Evolutionary conservation across 1,140 invertebrate genomes (phyloP).

Genomic region (Drosophila triauraria): DNA sequence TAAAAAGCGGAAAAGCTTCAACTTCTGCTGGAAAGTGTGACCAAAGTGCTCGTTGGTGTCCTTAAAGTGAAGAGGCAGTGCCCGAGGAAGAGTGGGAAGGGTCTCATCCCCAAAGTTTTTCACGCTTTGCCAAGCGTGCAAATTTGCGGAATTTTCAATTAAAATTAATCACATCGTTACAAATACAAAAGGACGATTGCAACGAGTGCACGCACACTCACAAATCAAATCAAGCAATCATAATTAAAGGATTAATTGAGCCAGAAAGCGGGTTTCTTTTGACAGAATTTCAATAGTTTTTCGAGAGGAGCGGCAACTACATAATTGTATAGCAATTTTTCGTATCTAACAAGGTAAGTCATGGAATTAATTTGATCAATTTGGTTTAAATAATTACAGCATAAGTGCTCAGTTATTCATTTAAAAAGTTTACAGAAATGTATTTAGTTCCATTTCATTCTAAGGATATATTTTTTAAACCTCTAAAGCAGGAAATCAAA

Average conservation of each 20-base stretch:
- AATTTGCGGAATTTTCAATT: constrained; percentile 58
- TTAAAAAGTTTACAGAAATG: background rate
- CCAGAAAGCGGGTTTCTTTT: constrained; percentile 1
- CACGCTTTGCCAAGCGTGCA: constrained; percentile 26
- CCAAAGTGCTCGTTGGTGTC: constrained; percentile 46
- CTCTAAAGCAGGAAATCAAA: no score
- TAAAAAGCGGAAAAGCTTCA: constrained; percentile 20
- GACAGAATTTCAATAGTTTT: constrained; percentile 8
- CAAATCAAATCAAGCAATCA: constrained; percentile 21
- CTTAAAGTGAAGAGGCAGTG: constrained; percentile 30
- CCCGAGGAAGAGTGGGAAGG: background rate
- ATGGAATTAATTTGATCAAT: no score
- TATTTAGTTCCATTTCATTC: no score
- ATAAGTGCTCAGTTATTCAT: background rate
- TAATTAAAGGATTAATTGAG: constrained; percentile 60
- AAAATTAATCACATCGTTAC: constrained; percentile 43
- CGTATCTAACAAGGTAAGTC: constrained; percentile 18
- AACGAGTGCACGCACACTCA: constrained; percentile 9
- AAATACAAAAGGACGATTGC: constrained; percentile 25
- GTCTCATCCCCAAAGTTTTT: constrained; percentile 3
- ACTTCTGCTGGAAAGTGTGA: constrained; percentile 46
- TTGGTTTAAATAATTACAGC: background rate
- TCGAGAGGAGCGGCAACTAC: background rate
- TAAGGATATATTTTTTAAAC: background rate
- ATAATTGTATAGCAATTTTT: background rate